Evolutionary conservation across 2,113 vertebrate species (phyloP).

Genomic region (Poicephalus meyeri): DNA sequence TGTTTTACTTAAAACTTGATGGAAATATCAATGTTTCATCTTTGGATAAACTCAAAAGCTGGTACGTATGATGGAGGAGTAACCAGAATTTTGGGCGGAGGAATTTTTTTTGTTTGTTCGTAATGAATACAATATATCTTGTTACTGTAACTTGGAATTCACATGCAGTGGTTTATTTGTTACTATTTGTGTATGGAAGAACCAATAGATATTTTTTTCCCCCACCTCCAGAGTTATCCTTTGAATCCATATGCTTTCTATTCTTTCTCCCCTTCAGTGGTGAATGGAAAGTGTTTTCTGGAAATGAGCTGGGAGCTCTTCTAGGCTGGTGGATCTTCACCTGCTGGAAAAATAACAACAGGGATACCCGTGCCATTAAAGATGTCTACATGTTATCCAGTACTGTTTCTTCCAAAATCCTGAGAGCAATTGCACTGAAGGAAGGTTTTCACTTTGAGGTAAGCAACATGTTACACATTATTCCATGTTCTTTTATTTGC

Average conservation of each 20-base stretch:
- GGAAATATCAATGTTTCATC: not conserved
- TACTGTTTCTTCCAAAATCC: conserved; percentile 97
- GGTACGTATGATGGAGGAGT: not conserved
- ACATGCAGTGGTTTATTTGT: not conserved
- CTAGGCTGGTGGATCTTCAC: conserved; percentile 96
- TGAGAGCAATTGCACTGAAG: conserved; percentile 92
- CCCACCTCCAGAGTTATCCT: not conserved
- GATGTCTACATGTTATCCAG: conserved; percentile 93
- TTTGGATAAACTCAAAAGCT: not conserved
- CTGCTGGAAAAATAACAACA: conserved; percentile 88
- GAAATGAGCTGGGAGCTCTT: conserved; percentile 93
- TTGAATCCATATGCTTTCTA: not conserved
- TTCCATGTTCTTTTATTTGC: not conserved
- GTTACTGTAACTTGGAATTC: not conserved
- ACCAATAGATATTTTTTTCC: not conserved
- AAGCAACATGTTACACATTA: not conserved
- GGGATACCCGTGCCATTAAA: conserved; percentile 75
- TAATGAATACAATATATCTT: not conserved
- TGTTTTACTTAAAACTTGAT: not conserved
- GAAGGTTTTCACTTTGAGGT: conserved; percentile 99
- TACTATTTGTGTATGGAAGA: not conserved
- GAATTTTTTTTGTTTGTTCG: not conserved
- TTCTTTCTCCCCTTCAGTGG: conserved; percentile 73
- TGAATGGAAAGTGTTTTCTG: conserved; percentile 92
- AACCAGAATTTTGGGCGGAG: not conserved